A percentile compares a stretch with the other conserved stretches of the same genome.
Conservation (phyloP, 2,797 vertebrate species). For the Taeniopygia guttata region DNA sequence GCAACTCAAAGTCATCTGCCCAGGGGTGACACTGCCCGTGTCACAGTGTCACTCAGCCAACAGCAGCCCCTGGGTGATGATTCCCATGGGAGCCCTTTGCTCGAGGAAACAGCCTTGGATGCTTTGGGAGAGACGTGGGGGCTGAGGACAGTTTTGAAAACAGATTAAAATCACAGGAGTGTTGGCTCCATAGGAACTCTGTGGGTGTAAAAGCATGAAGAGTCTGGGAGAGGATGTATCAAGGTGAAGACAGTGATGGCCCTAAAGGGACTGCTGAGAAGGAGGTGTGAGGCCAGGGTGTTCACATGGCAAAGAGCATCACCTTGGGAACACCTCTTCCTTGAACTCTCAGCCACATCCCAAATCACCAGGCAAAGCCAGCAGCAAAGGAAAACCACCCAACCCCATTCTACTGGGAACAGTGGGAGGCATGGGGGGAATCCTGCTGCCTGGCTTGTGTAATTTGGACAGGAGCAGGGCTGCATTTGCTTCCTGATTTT, state of each 20-base stretch:
- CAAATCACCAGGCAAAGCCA: background rate
- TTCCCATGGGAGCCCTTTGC: background rate
- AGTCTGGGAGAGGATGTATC: background rate
- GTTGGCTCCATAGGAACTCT: background rate
- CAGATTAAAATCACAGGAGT: background rate
- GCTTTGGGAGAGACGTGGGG: background rate
- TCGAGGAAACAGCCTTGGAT: fast-evolving
- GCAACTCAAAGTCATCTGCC: background rate
- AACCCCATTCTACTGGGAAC: background rate
- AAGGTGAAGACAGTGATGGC: fast-evolving
- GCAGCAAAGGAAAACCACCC: background rate
- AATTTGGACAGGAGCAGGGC: background rate
- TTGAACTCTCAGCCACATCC: background rate
- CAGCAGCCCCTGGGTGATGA: fast-evolving
- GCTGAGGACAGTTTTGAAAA: background rate
- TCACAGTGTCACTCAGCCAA: background rate
- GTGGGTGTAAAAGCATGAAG: background rate
- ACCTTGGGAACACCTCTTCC: background rate
- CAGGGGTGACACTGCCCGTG: background rate
- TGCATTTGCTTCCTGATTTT: background rate
- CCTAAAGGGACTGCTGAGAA: background rate
- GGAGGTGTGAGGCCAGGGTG: background rate
- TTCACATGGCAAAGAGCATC: background rate
- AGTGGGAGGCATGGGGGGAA: background rate
- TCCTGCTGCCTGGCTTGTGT: background rate